Evolutionary conservation across 2,888 invertebrate species (phyloP), one percentile per base, ranked within the genome.

Genomic region (Catocala sponsa): DNA sequence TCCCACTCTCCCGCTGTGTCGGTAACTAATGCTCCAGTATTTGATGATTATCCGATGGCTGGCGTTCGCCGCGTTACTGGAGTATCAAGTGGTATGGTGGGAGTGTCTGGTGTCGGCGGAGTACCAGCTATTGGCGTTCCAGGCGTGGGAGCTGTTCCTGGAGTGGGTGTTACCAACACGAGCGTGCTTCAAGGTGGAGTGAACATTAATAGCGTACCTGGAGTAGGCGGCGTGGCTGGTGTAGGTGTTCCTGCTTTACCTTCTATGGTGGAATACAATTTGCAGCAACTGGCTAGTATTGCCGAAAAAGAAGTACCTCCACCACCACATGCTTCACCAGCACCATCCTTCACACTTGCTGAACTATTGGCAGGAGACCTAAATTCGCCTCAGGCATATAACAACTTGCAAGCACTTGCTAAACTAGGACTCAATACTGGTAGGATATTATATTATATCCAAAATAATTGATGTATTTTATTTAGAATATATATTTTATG

Each of bases 321-420:
- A 50, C 91, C 94, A 35, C 89, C 94, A 75, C 85, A 95, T 86
- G 91, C 95, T 82, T 86, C 95, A 76, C 89, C 96, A 81, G 87
- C 96, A 89, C 96, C 96, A 67, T 95, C 96, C 72, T 97, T 98
- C 76, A 97, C 96, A 61, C 91, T 98, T 71, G 97, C 97, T 6
- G 98, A 98, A 86, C 92, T 98, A 60, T 95, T 98, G 60, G 96
- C 96, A 63, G 97, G 97, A 13, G 97, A 97, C 81, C 88, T 96
- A 5, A 96, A 95, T 77, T 95, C 96, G 0, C 96, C 96, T 77
- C 97, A 97, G 80, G 98, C 98, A 10, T 96, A 98, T 79, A 98
- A 97, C 89, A 98, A 98, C 92, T 95, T 98, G 72, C 98, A 98
- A 85, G 98, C 98, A 35, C 95, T 98, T 64, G 98, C 98, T 63